Base-by-base conservation (phyloP, 2,888 invertebrate genomes). In the Mythimna albipuncta region DNA sequence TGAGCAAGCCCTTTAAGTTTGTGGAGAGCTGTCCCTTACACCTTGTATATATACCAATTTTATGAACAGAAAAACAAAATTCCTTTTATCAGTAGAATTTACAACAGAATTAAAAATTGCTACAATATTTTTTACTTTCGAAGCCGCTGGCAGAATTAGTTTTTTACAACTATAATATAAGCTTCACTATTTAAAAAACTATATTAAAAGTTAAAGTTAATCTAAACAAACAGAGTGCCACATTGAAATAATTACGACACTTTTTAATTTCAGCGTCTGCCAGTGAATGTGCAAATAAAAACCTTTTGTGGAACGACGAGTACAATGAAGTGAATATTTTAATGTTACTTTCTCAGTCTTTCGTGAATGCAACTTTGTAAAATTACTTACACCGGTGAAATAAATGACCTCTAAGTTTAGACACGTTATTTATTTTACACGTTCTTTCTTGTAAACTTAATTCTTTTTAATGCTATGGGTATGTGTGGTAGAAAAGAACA, bases 321-420 rank as follows among this genome's bases (percentile, higher is more conserved):
- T 66, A 87, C 78, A 77, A 77, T 82, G 70, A 81, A 84, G 80
- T 83, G 80, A 87, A 87, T 84, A 86, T 82, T 86, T 86, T 83
- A 86, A 81, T 86, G 75, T 77, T 78, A 79, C 75, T 80, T 70
- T 84, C 86, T 83, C 77, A 81, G 78, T 73, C 79, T 79, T 86
- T 70, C 50, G 62, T 72, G 77, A 81, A 78, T 82, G 81, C 78
- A 84, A 75, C 81, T 82, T 85, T 80, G 84, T 75, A 72, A 85
- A 87, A 85, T 82, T 81, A 82, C 76, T 77, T 74, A 75, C 69
- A 77, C 68, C n/a, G 64, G 72, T 64, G 76, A 70, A 73, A 81
- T 78, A 81, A 79, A 77, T 78, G 76, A 61, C 59, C 47, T 41
- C 26, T 59, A 63, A 78, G 66, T 70, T 79, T 47, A 58, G 63